Evolutionary conservation across 2,888 invertebrate species (phyloP).

Genomic region (Andrena minutula): DNA sequence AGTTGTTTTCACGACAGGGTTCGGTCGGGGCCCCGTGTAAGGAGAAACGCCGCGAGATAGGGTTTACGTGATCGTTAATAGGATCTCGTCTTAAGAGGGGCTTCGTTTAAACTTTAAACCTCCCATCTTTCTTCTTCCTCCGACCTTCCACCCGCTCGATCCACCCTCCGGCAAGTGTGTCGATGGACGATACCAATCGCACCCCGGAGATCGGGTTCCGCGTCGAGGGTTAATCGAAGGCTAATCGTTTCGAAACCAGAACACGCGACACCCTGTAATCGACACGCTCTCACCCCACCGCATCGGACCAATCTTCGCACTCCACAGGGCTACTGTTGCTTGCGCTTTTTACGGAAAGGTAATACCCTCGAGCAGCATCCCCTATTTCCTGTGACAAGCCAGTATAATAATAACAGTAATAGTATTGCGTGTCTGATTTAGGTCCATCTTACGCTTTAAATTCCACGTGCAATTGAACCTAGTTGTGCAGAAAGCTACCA

Average conservation of each 20-base stretch:
- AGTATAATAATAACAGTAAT: too few species aligned
- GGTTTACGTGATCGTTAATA: conserved; percentile 72
- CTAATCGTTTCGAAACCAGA: conserved; percentile 58
- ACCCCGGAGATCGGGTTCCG: conserved; percentile 51
- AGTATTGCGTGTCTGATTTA: too few species aligned
- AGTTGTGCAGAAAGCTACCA: too few species aligned
- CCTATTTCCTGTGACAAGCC: background rate
- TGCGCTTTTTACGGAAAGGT: background rate
- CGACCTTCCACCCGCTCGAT: conserved; percentile 40
- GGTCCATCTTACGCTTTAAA: too few species aligned
- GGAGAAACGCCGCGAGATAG: conserved; percentile 59
- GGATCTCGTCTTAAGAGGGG: conserved; percentile 82
- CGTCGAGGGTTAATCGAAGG: conserved; percentile 59
- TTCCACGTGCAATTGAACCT: too few species aligned
- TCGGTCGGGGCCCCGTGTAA: conserved; percentile 38
- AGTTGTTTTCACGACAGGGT: conserved; percentile 55
- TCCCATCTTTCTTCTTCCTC: conserved; percentile 57
- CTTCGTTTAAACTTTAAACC: conserved; percentile 80
- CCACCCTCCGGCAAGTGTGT: conserved; percentile 41
- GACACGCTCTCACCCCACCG: conserved; percentile 9
- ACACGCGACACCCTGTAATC: conserved; percentile 48
- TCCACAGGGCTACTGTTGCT: too few species aligned
- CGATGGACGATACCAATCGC: conserved; percentile 59
- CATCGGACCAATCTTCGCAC: background rate
- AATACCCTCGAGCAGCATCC: background rate